Conservation (phyloP, 2,888 invertebrate species). For the Plagodis dolabraria region DNA sequence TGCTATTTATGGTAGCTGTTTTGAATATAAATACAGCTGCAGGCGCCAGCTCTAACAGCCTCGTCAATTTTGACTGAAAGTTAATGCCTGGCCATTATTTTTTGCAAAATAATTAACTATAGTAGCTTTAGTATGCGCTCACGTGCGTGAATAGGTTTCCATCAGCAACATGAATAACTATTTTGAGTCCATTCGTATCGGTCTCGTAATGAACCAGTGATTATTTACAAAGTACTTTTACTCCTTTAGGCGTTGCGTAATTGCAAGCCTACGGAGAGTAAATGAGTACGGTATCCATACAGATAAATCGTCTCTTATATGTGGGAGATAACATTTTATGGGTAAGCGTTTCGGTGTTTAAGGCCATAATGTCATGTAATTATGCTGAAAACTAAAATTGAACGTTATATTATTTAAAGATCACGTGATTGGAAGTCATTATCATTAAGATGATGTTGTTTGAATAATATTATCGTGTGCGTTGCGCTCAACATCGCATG, state of each 20-base stretch:
- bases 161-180: constrained; percentile 31
- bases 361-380: constrained; percentile 13
- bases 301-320: constrained; percentile 42
- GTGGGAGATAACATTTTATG: constrained; percentile 34
- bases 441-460: constrained; percentile 40
- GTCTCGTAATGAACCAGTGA: constrained; percentile 43
- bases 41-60: constrained; percentile 19
- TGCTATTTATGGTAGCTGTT: constrained; percentile 13
- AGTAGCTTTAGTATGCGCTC: constrained; percentile 24
- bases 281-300: constrained; percentile 44
- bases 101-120: constrained; percentile 17
- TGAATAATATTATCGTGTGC: constrained; percentile 52
- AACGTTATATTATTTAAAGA: constrained; percentile 33
- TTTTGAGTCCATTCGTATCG: constrained; percentile 45
- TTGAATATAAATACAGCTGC: constrained; percentile 16
- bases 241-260: constrained; percentile 49
- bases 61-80: constrained; percentile 21
- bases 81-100: constrained; percentile 6
- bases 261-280: constrained; percentile 49
- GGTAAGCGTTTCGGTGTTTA: constrained; percentile 7
- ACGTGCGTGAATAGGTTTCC: constrained; percentile 26
- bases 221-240: constrained; percentile 50
- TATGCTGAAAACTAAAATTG: constrained; percentile 23
- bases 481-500: constrained; percentile 55
- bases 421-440: constrained; percentile 35